These are phyloP conservation scores for Marmota monax DNA, from an alignment of 2,113 vertebrate genomes.

Conservation along the genomic window DNA sequence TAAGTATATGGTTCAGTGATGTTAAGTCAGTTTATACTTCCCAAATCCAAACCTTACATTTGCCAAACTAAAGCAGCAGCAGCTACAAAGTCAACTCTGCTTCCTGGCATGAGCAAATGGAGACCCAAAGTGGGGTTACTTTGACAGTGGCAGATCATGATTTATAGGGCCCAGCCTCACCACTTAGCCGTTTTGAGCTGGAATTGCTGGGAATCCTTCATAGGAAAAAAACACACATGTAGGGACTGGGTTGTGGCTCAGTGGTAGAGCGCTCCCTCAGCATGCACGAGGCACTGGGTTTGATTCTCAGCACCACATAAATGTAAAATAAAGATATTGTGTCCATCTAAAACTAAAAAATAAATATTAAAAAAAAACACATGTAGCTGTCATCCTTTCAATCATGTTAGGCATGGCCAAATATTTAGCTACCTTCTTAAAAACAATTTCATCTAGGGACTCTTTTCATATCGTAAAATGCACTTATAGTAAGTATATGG, in stretches of 20 bases:
- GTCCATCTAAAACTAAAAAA: too few species aligned
- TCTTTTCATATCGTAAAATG: not conserved
- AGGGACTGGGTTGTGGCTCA: too few species aligned
- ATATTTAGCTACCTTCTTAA: not conserved
- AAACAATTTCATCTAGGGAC: not conserved
- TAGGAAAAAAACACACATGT: too few species aligned
- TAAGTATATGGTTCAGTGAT: not conserved
- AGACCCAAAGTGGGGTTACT: not conserved
- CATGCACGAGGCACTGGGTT: too few species aligned
- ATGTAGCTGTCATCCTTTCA: not conserved
- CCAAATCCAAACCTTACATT: not conserved
- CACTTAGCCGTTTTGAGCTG: not conserved
- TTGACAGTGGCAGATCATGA: not conserved
- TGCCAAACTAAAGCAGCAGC: not conserved
- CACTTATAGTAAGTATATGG: not conserved
- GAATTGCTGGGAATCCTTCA: not conserved
- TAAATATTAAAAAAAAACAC: too few species aligned
- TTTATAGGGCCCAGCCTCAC: not conserved
- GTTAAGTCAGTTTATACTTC: not conserved
- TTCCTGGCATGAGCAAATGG: constrained; percentile 19
- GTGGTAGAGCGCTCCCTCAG: too few species aligned
- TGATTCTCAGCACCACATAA: too few species aligned
- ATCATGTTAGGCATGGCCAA: not conserved
- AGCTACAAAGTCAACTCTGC: accelerated
- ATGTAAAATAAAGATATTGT: too few species aligned